Evolutionary conservation across 2,797 vertebrate species (phyloP).

Genomic region (Pogonophryne albipinna): DNA sequence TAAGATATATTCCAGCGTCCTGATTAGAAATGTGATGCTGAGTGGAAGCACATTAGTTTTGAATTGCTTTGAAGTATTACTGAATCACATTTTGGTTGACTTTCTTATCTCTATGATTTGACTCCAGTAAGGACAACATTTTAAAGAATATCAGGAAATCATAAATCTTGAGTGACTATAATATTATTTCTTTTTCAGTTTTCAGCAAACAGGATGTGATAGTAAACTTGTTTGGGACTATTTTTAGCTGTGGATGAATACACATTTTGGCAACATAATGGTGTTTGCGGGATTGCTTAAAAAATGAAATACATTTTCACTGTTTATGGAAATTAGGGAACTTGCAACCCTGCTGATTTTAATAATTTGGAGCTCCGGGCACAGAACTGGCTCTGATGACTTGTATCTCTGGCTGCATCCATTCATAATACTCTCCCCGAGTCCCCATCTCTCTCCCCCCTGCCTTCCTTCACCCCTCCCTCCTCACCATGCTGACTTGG

Average conservation of each 20-base stretch:
- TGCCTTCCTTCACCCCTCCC: constrained; percentile 42
- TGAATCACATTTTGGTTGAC: neutral
- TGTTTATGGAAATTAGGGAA: neutral
- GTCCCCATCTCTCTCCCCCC: constrained; percentile 12
- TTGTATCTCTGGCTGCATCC: constrained; percentile 24
- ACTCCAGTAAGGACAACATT: neutral
- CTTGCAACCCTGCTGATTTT: neutral
- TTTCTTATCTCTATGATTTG: neutral
- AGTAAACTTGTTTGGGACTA: neutral
- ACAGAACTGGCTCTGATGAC: neutral
- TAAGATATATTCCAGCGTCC: constrained; percentile 1
- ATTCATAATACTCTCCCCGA: constrained; percentile 42
- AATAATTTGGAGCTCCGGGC: neutral
- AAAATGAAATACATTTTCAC: neutral
- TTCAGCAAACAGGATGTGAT: neutral
- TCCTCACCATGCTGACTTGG: constrained; percentile 94
- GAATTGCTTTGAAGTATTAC: neutral
- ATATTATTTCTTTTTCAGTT: neutral
- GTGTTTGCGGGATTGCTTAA: neutral
- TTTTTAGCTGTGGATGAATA: neutral
- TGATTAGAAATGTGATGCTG: constrained; percentile 10
- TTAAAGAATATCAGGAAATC: neutral
- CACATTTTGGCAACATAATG: neutral
- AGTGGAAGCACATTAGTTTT: constrained; percentile 3
- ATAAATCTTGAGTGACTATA: neutral